These are phyloP conservation scores for Penelope pileata DNA, from an alignment of 2,113 vertebrate genomes.

Conservation along the genomic window DNA sequence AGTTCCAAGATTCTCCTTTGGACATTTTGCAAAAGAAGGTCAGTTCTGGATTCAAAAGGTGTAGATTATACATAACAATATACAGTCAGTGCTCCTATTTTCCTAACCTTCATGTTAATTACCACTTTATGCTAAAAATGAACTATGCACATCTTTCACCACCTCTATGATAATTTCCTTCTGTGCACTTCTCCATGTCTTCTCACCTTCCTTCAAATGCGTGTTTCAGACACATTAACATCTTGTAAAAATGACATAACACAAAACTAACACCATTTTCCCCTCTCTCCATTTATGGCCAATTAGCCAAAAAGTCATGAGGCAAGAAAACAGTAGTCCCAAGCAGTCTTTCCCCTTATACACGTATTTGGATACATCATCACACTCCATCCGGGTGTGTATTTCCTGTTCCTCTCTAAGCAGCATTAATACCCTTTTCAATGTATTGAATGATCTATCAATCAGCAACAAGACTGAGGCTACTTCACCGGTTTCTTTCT, in stretches of 20 bases:
- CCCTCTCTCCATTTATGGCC: too few relatives aligned
- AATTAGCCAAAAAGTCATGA: not conserved
- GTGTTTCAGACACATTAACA: not conserved
- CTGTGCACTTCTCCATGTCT: not conserved
- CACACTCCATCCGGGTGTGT: too few relatives aligned
- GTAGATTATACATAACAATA: not conserved
- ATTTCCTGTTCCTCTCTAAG: not conserved
- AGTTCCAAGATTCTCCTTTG: not conserved
- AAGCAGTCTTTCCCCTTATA: not conserved
- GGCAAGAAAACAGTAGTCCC: not conserved
- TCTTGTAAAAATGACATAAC: not conserved
- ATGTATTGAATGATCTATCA: too few relatives aligned
- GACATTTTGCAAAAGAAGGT: not conserved
- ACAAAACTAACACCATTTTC: not conserved
- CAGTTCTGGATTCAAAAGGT: not conserved
- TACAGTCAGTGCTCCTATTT: not conserved
- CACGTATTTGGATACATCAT: not conserved
- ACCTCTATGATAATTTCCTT: not conserved
- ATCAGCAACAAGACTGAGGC: fast-evolving
- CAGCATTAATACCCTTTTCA: not conserved
- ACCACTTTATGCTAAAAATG: not conserved
- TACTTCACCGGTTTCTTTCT: not conserved
- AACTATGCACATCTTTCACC: not conserved
- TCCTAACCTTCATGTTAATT: not conserved
- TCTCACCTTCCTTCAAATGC: not conserved